Conservation (phyloP, 2,797 vertebrate genomes). For the Peromyscus nudipes region DNA sequence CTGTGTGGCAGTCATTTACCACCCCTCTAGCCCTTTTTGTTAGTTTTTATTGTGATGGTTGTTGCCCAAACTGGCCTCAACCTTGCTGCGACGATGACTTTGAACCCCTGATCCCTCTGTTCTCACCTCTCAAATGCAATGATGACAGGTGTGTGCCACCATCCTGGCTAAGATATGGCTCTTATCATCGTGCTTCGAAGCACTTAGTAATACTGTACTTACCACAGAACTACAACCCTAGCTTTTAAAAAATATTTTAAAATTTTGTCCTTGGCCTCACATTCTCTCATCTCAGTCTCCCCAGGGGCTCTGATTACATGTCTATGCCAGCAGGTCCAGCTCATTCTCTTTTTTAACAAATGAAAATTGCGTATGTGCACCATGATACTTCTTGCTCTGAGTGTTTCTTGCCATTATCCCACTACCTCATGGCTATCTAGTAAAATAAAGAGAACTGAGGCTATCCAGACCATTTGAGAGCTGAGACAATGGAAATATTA, state of each 20-base stretch:
- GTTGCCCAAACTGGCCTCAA: neutral
- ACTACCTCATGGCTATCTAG: neutral
- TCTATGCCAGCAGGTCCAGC: neutral
- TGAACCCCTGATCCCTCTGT: neutral
- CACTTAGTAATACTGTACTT: neutral
- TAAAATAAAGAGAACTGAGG: neutral
- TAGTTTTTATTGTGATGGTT: neutral
- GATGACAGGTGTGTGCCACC: neutral
- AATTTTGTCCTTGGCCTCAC: neutral
- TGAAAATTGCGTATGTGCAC: neutral
- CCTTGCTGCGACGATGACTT: neutral
- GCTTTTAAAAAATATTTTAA: neutral
- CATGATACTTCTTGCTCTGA: neutral
- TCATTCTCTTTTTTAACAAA: neutral
- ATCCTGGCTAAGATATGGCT: too few relatives aligned
- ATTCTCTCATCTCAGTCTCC: neutral
- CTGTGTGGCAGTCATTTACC: neutral
- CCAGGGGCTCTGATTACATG: neutral
- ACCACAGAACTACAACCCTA: neutral
- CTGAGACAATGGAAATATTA: conserved; percentile 18
- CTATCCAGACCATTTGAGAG: neutral
- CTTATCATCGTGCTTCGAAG: neutral
- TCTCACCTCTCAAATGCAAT: neutral
- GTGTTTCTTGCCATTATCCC: conserved; percentile 53
- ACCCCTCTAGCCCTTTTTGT: too few relatives aligned